Evolutionary conservation across 2,113 vertebrate species (phyloP).

Genomic region (Antechinus flavipes): DNA sequence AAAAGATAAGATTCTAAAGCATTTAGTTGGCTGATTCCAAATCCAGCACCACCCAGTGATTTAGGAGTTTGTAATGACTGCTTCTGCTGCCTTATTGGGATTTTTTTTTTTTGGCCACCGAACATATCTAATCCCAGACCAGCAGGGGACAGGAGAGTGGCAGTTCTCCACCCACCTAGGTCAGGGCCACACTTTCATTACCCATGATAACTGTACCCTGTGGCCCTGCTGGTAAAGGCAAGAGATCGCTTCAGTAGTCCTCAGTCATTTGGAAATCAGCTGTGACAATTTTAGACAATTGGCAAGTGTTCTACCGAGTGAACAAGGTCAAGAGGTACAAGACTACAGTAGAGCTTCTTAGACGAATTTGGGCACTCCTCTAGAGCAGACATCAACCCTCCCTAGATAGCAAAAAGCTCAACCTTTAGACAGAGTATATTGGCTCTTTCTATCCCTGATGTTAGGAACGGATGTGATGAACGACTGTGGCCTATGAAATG

Average conservation of each 20-base stretch:
- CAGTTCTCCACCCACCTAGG: background rate
- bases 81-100: background rate
- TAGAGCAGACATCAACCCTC: background rate
- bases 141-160: background rate
- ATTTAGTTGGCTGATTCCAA: background rate
- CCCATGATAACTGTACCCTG: background rate
- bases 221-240: background rate
- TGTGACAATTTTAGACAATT: background rate
- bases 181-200: background rate
- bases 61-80: background rate
- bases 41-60: background rate
- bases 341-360: background rate
- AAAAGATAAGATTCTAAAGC: background rate
- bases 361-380: too few species aligned
- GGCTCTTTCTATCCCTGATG: conserved; percentile 23
- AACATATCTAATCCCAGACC: background rate
- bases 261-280: background rate
- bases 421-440: conserved; percentile 31
- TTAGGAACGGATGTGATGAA: conserved; percentile 17
- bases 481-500: conserved; percentile 41
- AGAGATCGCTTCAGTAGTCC: background rate
- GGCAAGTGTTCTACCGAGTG: background rate
- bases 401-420: background rate
- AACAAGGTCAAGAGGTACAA: background rate
- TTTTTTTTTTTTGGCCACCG: background rate